These are phyloP conservation scores for Mustela lutreola DNA, from an alignment of 2,113 vertebrate genomes.

Conservation along the genomic window DNA sequence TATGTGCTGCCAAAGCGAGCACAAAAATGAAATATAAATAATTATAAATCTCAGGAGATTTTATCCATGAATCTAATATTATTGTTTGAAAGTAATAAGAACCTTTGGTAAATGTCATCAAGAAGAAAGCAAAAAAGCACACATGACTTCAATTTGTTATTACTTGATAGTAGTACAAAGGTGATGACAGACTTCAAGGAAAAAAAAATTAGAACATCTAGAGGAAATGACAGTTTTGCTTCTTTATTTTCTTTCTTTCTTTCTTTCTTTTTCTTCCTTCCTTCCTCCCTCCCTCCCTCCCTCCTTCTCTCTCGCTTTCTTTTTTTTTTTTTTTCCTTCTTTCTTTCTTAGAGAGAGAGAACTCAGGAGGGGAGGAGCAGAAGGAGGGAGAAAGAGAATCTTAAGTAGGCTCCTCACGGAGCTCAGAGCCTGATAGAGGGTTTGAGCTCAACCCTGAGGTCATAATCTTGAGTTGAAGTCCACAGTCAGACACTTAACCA, in stretches of 20 bases:
- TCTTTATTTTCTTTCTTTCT: neutral
- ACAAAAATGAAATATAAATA: neutral
- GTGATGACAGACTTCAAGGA: neutral
- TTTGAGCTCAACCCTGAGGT: neutral
- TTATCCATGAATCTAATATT: neutral
- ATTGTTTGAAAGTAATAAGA: neutral
- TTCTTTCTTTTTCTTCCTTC: neutral
- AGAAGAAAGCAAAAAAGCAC: neutral
- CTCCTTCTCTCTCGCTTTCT: too few species aligned
- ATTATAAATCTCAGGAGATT: neutral
- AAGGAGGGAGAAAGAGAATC: neutral
- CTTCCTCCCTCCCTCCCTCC: neutral
- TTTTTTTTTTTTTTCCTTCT: neutral
- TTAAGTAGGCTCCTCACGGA: neutral
- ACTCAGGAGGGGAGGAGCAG: neutral
- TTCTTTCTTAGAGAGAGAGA: neutral
- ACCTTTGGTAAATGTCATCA: neutral
- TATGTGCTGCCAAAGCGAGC: too few species aligned
- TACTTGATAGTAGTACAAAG: neutral
- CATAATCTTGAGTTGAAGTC: neutral
- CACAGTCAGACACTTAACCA: neutral
- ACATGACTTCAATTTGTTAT: neutral
- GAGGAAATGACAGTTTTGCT: neutral
- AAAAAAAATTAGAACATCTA: neutral
- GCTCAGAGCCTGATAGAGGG: neutral